A percentile compares a stretch with the other conserved stretches of the same genome.
Conservation (phyloP, 2,888 invertebrate species). For the Therioaphis trifolii region DNA sequence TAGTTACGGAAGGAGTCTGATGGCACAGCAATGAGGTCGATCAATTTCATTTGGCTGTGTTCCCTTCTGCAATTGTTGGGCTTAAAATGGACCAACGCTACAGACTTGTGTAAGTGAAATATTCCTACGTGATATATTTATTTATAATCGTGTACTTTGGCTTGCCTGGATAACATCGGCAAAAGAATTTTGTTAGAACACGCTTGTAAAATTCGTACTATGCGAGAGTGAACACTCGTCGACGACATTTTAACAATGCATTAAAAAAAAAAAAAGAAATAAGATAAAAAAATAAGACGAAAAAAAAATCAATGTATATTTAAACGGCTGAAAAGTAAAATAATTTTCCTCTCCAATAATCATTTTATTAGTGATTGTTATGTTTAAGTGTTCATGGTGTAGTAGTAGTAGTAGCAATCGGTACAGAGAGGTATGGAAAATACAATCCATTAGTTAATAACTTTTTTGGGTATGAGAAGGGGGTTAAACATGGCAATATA, state of each 20-base stretch:
- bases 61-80: conserved; percentile 23
- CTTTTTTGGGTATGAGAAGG: background rate
- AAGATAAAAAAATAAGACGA: no score
- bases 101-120: conserved; percentile 53
- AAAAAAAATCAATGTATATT: conserved; percentile 31
- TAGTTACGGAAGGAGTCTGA: conserved; percentile 25
- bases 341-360: conserved; percentile 42
- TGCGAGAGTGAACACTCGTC: conserved; percentile 21
- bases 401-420: background rate
- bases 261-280: conserved; percentile 14
- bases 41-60: conserved; percentile 53
- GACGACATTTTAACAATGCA: conserved; percentile 27
- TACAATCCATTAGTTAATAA: conserved; percentile 52
- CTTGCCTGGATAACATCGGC: background rate
- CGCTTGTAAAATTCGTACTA: conserved; percentile 26
- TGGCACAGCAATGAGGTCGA: conserved; percentile 57
- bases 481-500: conserved; percentile 23
- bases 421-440: conserved; percentile 1
- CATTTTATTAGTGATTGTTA: conserved; percentile 41
- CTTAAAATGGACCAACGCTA: conserved; percentile 49
- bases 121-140: background rate
- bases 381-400: conserved; percentile 23
- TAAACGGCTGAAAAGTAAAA: conserved; percentile 42
- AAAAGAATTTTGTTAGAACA: conserved; percentile 39
- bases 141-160: background rate